A percentile compares a stretch with the other conserved stretches of the same genome.
phyloP scores from a whole-genome alignment of 2,113 vertebrate species.

The Condylura cristata region DNA sequence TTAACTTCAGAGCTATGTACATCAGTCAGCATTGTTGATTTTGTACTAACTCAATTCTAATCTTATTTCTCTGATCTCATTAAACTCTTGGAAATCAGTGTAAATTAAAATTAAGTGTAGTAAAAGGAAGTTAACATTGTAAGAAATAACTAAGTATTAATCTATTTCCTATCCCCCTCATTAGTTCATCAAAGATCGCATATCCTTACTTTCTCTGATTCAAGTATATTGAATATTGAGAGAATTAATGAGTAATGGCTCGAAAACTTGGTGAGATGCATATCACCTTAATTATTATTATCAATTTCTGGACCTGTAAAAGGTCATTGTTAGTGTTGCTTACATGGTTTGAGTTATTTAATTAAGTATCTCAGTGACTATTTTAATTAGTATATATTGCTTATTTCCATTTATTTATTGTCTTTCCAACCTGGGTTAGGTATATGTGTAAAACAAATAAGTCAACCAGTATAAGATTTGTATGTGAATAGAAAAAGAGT shows the following conservation, averaged over 20 bases:
- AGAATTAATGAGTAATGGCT: slow-evolving; percentile 29
- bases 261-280: neutral
- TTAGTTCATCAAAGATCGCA: slow-evolving; percentile 10
- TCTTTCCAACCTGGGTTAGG: neutral
- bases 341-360: neutral
- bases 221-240: neutral
- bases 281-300: slow-evolving; percentile 12
- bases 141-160: slow-evolving; percentile 21
- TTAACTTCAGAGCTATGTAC: neutral
- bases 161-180: neutral
- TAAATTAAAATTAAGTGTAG: neutral
- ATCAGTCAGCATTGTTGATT: neutral
- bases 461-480: neutral
- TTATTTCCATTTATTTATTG: neutral
- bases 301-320: neutral
- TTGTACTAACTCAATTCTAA: neutral
- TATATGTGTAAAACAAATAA: neutral
- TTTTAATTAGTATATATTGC: neutral
- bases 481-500: neutral
- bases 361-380: slow-evolving; percentile 31
- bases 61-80: neutral
- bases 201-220: slow-evolving; percentile 31
- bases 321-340: neutral
- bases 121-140: slow-evolving; percentile 47
- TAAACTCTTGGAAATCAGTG: slow-evolving; percentile 2